Base-by-base conservation (phyloP, 2,113 vertebrate genomes). In the Sylvia atricapilla region DNA sequence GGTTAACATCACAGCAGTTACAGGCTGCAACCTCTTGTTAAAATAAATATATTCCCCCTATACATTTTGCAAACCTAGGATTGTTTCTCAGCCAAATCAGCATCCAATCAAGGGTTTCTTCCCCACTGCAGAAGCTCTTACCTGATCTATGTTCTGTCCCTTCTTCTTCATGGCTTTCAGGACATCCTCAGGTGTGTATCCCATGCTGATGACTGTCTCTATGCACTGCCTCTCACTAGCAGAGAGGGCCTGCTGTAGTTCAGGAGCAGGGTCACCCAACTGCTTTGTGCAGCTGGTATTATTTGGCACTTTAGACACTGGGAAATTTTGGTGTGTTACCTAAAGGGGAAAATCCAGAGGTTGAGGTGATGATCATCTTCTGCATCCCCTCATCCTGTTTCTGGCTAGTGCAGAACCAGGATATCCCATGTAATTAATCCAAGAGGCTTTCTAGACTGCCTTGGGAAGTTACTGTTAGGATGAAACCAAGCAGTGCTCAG, bases 91-190 rank as follows among this genome's bases (percentile, higher is more conserved):
- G 59, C 59, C 93, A 53, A 60, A 76, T 33, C 58, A n/a, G 47
- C 63, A 63, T 27, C 33, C 24, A 47, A 3, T 15, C 55, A 49
- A 63, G 41, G n/a, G 30, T 59, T 93, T 72, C 19, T 13, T 21
- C 15, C 53, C 24, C 2, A 1, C 2, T 63, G 43, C n/a, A 58
- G 46, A 53, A 75, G 35, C 18, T 50, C 94, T 93, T 90, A 99
- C 99, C 98, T 99, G 99, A 93, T 99, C 99, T 95, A 99, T 98
- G 64, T 99, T 99, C 97, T 99, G 98, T 64, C 99, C 99, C 96
- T 98, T 99, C 97, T 98, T 99, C 97, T 99, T 99, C 98, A 99
- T 99, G 97, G 99, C 99, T 97, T 98, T 98, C 69, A 99, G 96
- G 79, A 99, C 98, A 1, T 98, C 98, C 72, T 99, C 98, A 14